Evolutionary conservation across 2,113 vertebrate genomes (phyloP), one percentile per base, ranked within the genome.

Genomic region (Tenrec ecaudatus): DNA sequence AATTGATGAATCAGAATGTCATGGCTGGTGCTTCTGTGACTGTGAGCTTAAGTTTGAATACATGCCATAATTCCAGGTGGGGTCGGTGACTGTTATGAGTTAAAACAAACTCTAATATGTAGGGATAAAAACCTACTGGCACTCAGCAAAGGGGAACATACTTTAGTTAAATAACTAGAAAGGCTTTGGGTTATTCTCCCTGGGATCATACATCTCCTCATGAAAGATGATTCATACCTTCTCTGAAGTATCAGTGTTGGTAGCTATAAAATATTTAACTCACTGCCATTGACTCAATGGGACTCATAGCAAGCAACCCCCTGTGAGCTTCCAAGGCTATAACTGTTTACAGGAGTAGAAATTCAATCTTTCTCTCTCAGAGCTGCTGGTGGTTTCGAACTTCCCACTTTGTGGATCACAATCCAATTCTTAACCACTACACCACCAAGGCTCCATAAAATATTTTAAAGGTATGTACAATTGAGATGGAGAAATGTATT

Each of bases 181-280:
- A 57, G 58, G 11, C 20, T 25, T 86, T 88, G 66, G 64, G 0
- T 83, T 33, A 43, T 77, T 10, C 10, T 71, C 3, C 86, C 40
- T 66, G 19, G 0, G 68, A 1, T 88, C 38, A 58, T 79, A 75
- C 14, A 29, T 77, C 93, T 94, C 80, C 88, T 92, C 81, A 92
- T 89, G 60, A 89, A 89, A 73, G 47, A 75, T 38, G 60, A 11
- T 91, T 64, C 53, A 25, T 86, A 4, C 6, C 71, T 93, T 80
- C 73, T 81, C n/a, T 81, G 40, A 89, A 92, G 57, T 96, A 73
- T 47, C 85, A 91, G 62, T 95, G 40, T 95, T 87, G 29, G 95
- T 87, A 73, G 22, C 31, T 81, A 57, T 68, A 10, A 53, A 53
- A 53, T 14, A 53, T 53, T 53, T 53, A 53, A 53, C 47, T 53